Evolutionary conservation across 2,797 vertebrate species (phyloP), one percentile per base, ranked within the genome.

Genomic region (Eulemur coronatus): DNA sequence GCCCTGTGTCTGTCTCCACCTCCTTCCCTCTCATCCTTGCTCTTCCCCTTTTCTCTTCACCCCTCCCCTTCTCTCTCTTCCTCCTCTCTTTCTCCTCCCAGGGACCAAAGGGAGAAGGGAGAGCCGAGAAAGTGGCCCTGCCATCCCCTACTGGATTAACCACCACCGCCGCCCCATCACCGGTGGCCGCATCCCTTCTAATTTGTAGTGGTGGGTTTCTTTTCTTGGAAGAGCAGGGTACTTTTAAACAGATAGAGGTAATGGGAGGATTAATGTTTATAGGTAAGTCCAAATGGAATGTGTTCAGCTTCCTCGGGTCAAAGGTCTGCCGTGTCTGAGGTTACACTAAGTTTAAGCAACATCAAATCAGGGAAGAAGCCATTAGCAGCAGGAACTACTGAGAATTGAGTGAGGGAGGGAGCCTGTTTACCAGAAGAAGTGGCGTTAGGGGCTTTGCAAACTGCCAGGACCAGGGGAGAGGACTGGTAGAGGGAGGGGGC

Each of bases 1-100:
- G 28, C 89, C 87, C 81, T 93, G 55, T 95, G 63, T 95, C 92
- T 92, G 59, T 88, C 69, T 96, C 91, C 33, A 26, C 89, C n/a
- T 43, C 3, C 38, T 86, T 88, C 88, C 90, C 59, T 76, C 55
- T 92, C 80, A 41, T 67, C 67, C 95, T 97, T 94, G 85, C n/a
- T 97, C 96, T 97, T 95, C 89, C 97, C 96, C 8, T 97, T 96
- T 63, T 57, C 87, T 96, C 91, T 97, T 93, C 86, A 80, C 96
- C 97, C 95, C 26, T 48, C 41, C 97, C 73, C 59, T 65, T 43
- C 78, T 96, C 92, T 96, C 93, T 95, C 33, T 80, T 11, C 41
- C 46, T 59, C 20, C 38, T 18, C 61, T n/a, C 95, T 98, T 97
- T 98, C 96, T 91, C 69, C 72, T 85, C 97, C 95, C 81, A 94